Base-by-base conservation (phyloP, 2,113 vertebrate genomes). In the Euleptes europaea region DNA sequence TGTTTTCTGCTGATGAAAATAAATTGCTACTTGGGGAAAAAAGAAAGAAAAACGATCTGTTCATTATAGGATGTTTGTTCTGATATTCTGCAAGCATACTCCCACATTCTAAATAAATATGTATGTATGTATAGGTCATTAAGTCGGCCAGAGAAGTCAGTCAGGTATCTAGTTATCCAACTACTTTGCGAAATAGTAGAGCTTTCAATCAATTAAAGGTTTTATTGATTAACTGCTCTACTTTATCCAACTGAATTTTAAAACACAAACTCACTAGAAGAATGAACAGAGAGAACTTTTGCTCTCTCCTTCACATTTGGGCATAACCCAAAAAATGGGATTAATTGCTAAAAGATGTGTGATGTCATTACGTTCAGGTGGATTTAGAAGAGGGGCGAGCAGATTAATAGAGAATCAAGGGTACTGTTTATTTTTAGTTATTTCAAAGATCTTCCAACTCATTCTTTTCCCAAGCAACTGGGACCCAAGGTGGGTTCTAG, bases 1-100 rank as follows among this genome's bases (percentile, higher is more conserved):
- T 95, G 93, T 95, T 95, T 96, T 94, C 91, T 94, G 91, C 92
- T 92, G 93, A 95, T 90, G 92, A 95, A 94, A 93, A 94, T 94
- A 92, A 94, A 95, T 94, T 93, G 89, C 94, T 94, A 91, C 91
- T 93, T 95, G 92, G 94, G 88, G 93, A 94, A 92, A 91, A 90
- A 94, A 94, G 89, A 90, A 84, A 83, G 35, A 44, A 83, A 79
- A 89, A 23, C 1, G 23, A 60, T 33, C 54, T 47, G 47, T 65
- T 85, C 70, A 80, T 66, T 60, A 65, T 65, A 31, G 69, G 44
- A 63, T 13, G 38, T 60, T 65, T 31, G 38, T 80, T 47, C 84
- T 49, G 67, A 85, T 85, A 70, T 4, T 44, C 54, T 72, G 23
- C 28, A 80, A 40, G 63, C n/a, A 65, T n/a, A 49, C 9, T 33